Base-by-base conservation (phyloP, 2,797 vertebrate genomes). In the Rhodeus uyekii region DNA sequence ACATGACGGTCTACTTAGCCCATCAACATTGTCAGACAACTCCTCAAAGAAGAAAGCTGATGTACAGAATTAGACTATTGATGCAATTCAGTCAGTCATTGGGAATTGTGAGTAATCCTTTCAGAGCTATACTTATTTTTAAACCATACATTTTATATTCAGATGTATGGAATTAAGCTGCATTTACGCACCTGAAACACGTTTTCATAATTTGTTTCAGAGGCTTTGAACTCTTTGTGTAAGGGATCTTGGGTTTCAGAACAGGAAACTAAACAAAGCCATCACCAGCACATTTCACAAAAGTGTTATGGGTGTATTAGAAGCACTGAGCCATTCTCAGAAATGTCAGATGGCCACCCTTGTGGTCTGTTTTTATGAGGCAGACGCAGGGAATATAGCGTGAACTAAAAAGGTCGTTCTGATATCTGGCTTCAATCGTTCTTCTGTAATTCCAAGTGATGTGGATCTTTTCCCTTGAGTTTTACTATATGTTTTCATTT, bases 301-400 rank as follows among this genome's bases (percentile, higher is more conserved):
- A 72, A 72, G 65, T 61, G 67, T 27, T 60, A 42, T 68, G 55
- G 48, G 68, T 53, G n/a, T 81, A 72, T 61, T 50, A 53, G 71
- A 65, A 74, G 34, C 71, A 38, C 65, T 55, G 60, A 65, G 44
- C 67, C 34, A 75, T 42, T 81, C 71, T 81, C 61, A 75, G 55
- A 81, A 75, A 81, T 81, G 71, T 81, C 80, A 75, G 71, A 75
- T 75, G 80, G 80, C 36, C 60, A 75, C 71, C 50, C 71, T 75
- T 81, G 60, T 65, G 71, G 60, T 75, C 60, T 81, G 61, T 75
- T 81, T 81, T 81, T 75, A 81, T 65, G 80, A 75, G 71, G 71
- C 60, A 65, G 34, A 39, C 79, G 64, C 58, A 64, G 69, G 71
- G 46, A 81, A 75, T 63, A 80, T 72, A 72, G 39, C 4, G n/a